A percentile compares a stretch with the other conserved stretches of the same genome.
These are phyloP conservation scores for Rostratula benghalensis DNA, from an alignment of 2,113 vertebrate species.

Conservation along the genomic window DNA sequence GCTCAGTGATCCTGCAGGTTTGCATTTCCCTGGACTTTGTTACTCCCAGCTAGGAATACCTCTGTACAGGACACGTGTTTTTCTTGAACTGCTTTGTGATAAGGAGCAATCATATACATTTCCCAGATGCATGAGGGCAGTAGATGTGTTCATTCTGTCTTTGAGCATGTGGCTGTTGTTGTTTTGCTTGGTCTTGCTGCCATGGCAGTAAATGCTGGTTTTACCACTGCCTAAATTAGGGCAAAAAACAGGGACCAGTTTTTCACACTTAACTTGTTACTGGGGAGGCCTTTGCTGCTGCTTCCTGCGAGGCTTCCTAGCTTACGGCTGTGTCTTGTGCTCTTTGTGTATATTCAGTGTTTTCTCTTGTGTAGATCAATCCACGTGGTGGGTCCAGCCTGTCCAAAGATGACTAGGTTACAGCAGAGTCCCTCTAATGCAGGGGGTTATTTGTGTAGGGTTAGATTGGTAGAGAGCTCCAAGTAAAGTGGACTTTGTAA, in stretches of 20 bases:
- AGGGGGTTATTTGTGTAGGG: accelerated
- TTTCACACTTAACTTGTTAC: background rate
- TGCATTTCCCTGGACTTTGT: background rate
- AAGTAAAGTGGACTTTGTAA: background rate
- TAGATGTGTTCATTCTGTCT: background rate
- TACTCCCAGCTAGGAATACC: background rate
- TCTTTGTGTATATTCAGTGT: background rate
- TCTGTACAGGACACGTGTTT: accelerated
- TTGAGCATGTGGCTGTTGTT: background rate
- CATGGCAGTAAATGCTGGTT: background rate
- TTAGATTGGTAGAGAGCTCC: background rate
- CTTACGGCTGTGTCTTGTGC: accelerated
- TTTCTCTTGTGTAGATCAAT: background rate
- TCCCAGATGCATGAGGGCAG: background rate
- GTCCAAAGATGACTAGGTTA: background rate
- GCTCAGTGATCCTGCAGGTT: background rate
- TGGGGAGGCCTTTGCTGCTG: background rate
- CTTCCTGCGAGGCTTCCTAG: background rate
- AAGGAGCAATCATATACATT: background rate
- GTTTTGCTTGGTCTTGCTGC: background rate
- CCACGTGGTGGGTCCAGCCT: background rate
- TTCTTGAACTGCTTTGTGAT: background rate
- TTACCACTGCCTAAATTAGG: background rate
- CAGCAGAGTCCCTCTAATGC: background rate
- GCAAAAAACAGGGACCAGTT: background rate